Evolutionary conservation across 2,113 vertebrate genomes (phyloP).

Genomic region (Rhagologus leucostigma): DNA sequence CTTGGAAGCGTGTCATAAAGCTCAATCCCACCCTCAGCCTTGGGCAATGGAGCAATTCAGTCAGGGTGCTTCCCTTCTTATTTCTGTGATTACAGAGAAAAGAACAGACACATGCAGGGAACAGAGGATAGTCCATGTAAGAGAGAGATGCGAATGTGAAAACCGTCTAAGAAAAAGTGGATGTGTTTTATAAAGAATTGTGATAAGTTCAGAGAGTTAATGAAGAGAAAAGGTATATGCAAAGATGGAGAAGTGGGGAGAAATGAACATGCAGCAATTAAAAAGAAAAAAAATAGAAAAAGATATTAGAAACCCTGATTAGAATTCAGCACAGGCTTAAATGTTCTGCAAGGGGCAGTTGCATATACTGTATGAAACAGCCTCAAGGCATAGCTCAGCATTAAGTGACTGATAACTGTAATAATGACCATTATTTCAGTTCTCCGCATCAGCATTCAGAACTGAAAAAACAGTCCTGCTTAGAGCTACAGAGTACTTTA

Average conservation of each 20-base stretch:
- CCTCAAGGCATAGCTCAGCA: neutral
- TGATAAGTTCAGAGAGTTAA: neutral
- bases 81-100: neutral
- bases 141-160: neutral
- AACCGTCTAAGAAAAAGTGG: neutral
- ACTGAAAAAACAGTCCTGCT: neutral
- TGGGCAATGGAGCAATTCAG: neutral
- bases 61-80: neutral
- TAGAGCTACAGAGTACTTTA: neutral
- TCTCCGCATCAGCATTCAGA: neutral
- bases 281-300: neutral
- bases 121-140: neutral
- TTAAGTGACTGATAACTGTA: neutral
- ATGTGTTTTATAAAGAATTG: neutral
- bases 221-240: neutral
- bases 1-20: neutral
- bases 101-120: fast-evolving
- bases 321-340: neutral
- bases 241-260: neutral
- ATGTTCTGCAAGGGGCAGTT: neutral
- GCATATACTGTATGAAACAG: neutral
- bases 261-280: neutral
- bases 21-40: neutral
- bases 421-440: conserved; percentile 17
- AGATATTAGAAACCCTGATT: neutral